Percentiles rank a stretch among this genome's conserved stretches.
Evolutionary conservation across 2,113 vertebrate species (phyloP).

Genomic region (Atrichornis clamosus): DNA sequence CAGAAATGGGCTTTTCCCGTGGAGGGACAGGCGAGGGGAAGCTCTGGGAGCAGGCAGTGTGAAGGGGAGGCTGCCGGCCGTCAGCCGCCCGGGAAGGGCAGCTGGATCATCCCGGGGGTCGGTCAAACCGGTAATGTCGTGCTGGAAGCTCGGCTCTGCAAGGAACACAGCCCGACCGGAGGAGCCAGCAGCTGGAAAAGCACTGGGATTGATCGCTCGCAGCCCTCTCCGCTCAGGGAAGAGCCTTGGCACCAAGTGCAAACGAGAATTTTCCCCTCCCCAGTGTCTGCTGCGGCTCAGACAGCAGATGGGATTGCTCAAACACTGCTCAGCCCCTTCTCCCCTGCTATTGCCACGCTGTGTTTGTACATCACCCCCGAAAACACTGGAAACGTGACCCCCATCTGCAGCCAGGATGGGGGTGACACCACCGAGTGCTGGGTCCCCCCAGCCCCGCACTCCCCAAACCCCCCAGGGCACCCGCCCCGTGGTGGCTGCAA

Average conservation of each 20-base stretch:
- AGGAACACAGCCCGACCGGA: not conserved
- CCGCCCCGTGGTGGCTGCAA: not conserved
- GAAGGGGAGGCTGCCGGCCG: not conserved
- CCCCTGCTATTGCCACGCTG: not conserved
- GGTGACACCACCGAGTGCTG: not conserved
- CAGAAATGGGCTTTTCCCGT: not conserved
- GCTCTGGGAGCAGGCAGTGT: not conserved
- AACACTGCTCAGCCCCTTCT: not conserved
- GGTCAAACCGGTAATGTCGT: not conserved
- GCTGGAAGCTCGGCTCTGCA: not conserved
- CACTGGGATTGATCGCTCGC: not conserved
- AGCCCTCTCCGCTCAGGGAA: not conserved
- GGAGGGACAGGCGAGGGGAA: rapidly evolving
- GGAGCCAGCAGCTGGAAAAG: slow-evolving; percentile 47
- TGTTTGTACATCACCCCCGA: not conserved
- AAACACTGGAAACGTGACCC: rapidly evolving
- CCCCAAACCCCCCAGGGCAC: not conserved
- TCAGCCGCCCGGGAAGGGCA: not conserved
- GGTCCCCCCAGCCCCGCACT: not conserved
- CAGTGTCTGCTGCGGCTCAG: slow-evolving; percentile 8
- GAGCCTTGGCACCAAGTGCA: slow-evolving; percentile 24
- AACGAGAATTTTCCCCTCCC: slow-evolving; percentile 47
- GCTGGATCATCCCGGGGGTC: not conserved
- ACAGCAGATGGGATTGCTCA: slow-evolving; percentile 69
- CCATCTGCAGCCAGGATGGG: not conserved